Base-by-base conservation (phyloP, 92 coral and sea anemone genomes). In the Muricea muricata region DNA sequence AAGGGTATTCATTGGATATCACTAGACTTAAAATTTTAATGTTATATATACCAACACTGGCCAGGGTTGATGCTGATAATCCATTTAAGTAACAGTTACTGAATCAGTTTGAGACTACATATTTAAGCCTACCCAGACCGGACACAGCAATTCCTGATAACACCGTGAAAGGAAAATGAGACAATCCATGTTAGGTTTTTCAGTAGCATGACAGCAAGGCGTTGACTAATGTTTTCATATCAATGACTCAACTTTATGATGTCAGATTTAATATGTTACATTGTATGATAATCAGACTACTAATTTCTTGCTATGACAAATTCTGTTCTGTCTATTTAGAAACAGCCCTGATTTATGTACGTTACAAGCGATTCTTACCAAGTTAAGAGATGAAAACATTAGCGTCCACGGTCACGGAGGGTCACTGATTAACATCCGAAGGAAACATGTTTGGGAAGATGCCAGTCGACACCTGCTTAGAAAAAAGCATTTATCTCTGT, bases 401-500 rank as follows among this genome's bases (percentile, higher is more conserved):
- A 31, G 40, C 30, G 15, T 4, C 5, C 29, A 71, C 48, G 40
- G 37, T 12, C 29, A 71, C 48, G 40, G 37, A 15, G 55, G 78
- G 46, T 12, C 75, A 1, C 75, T 14, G 65, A 87, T 83, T 17
- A 87, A 87, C 47, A 79, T 83, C 21, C 46, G 84, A 11, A 52
- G 67, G 21, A 42, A 83, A 35, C 76, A 81, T 63, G 82, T 75
- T 46, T 83, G 84, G 87, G 88, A 82, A 35, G 84, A 88, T 55
- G 28, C 84, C 68, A 61, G 84, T 68, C 88, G 84, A 15, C 57
- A 56, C 23, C 41, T 83, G 57, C 34, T 28, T 17, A 61, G 91
- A 58, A 88, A 88, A 66, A 85, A 1, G 87, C 91, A 0, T 55
- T 52, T 8, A 87, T 87, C 37, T 88, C 87, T 15, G 88, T 88